Base-by-base conservation (phyloP, 2,797 vertebrate genomes). In the Amniataba percoides region DNA sequence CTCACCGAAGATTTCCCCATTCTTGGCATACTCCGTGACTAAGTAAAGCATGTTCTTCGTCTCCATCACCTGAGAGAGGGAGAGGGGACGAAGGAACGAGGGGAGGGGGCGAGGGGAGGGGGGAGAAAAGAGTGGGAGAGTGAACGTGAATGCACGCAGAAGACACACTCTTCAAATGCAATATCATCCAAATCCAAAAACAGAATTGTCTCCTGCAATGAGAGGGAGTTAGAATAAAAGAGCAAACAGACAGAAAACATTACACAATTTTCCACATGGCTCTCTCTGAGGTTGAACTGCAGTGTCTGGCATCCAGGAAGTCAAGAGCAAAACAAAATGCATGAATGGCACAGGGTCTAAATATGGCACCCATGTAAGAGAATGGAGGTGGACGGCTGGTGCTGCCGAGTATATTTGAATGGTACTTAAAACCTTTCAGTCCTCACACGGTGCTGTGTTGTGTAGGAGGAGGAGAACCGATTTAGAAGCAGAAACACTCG, bases 1-100 rank as follows among this genome's bases (percentile, higher is more conserved):
- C 98, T 99, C 95, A 99, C 98, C 98, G 0, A 99, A 99, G 84
- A 99, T 99, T 92, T 99, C 98, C 86, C 98, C 98, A 49, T 98
- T 99, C 96, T 98, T 99, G 93, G 98, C 98, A 87, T 98, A 99
- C 91, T 99, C 98, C 7, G 97, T 99, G 93, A 99, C 98, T 51
- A 99, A 96, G 93, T 99, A 99, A 88, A 99, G 95, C 98, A 99
- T 99, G 92, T 97, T 99, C 95, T 99, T 99, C 74, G 98, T 99
- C 94, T 99, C 98, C 98, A 99, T 99, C 91, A 99, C 98, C 98
- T 99, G 94, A 79, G 72, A 85, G 76, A 61, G 71, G 83, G 55
- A 86, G 61, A 77, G 71, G 81, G 71, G 81, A 76, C 15, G 46
- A 56, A 76, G 27, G 34, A 73, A 40, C 14, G 13, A 71, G 53